phyloP scores from a whole-genome alignment of 1,140 invertebrate species.

The Dufourea novaeangliae region DNA sequence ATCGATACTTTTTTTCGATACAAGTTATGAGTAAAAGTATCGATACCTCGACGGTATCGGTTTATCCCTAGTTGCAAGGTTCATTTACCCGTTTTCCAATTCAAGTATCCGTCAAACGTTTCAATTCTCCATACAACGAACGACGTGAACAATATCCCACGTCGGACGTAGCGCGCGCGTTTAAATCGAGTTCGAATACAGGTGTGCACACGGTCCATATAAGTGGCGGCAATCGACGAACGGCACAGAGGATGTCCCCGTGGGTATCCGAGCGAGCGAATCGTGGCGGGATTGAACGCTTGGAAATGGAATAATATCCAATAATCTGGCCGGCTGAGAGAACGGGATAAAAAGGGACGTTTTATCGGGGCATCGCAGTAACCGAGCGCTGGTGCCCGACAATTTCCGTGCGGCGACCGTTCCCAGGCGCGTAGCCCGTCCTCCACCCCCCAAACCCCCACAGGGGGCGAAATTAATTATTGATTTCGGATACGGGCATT shows the following conservation, averaged over 20 bases:
- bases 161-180: neutral
- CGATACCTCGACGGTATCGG: too few relatives aligned
- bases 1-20: too few relatives aligned
- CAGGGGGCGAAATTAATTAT: constrained; percentile 79
- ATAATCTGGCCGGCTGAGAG: constrained; percentile 76
- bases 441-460: constrained; percentile 45
- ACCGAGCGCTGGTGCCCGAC: constrained; percentile 59
- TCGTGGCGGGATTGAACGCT: constrained; percentile 79
- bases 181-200: neutral
- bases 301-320: constrained; percentile 81
- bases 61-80: too few relatives aligned
- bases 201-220: neutral
- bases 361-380: constrained; percentile 75
- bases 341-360: constrained; percentile 76
- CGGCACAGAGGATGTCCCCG: constrained; percentile 65
- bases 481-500: constrained; percentile 79
- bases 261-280: constrained; percentile 75
- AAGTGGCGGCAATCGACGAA: constrained; percentile 65
- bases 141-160: neutral
- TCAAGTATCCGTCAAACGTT: too few relatives aligned
- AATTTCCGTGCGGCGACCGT: constrained; percentile 60
- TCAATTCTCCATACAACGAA: too few relatives aligned
- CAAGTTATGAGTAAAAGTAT: too few relatives aligned
- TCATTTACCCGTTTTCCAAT: too few relatives aligned
- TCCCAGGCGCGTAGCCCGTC: constrained; percentile 47